A percentile compares a stretch with the other conserved stretches of the same genome.
phyloP scores from a whole-genome alignment of 2,797 vertebrate species.

The Nasua narica region DNA sequence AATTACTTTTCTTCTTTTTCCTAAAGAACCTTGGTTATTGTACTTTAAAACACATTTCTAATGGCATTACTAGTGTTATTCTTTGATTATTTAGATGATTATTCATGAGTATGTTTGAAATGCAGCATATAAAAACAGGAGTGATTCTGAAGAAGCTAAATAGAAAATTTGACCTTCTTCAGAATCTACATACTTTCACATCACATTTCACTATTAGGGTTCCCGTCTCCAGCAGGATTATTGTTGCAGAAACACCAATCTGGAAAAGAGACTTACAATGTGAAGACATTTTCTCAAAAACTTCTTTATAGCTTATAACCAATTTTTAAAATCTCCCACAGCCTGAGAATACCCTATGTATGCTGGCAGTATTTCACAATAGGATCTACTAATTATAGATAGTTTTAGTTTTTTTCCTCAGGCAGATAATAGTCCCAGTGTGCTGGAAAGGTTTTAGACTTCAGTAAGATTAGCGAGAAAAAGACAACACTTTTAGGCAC shows the following conservation, averaged over 20 bases:
- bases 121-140: neutral
- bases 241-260: neutral
- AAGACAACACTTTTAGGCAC: neutral
- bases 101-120: neutral
- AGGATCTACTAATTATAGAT: neutral
- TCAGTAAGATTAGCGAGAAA: neutral
- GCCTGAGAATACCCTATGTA: neutral
- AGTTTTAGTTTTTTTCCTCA: neutral
- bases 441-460: constrained; percentile 24
- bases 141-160: neutral
- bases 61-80: neutral
- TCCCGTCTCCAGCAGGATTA: neutral
- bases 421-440: neutral
- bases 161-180: neutral
- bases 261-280: neutral
- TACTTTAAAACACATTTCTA: neutral
- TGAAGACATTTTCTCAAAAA: neutral
- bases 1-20: neutral
- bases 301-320: neutral
- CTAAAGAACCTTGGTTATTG: neutral
- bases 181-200: neutral
- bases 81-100: neutral
- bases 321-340: neutral
- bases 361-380: neutral
- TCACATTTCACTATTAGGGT: neutral